A percentile compares a stretch with the other conserved stretches of the same genome.
phyloP scores from a whole-genome alignment of 37 sponge, comb jelly and placozoan genomes.

The Petrosia ficiformis region DNA sequence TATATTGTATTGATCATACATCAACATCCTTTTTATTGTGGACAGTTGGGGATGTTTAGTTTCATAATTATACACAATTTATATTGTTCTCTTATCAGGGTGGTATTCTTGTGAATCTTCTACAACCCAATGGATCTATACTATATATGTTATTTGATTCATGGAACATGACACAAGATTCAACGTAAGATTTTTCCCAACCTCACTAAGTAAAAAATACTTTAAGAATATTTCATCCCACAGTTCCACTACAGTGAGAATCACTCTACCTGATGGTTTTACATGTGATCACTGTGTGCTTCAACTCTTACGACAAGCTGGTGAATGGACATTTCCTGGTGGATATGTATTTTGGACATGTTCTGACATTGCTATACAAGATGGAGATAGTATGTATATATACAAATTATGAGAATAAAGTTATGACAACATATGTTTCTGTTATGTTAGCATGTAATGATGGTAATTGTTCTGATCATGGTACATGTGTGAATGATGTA shows the following conservation, averaged over 20 bases:
- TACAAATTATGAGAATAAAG: too few species aligned
- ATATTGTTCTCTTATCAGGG: too few species aligned
- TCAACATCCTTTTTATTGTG: too few species aligned
- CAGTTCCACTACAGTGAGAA: too few species aligned
- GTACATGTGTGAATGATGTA: not conserved
- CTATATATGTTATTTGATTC: conserved; percentile 15
- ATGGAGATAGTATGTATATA: not conserved
- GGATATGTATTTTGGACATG: not conserved
- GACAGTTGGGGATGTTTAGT: too few species aligned
- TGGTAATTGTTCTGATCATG: not conserved
- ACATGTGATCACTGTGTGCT: conserved; percentile 52
- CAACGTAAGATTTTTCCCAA: too few species aligned
- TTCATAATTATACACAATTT: too few species aligned
- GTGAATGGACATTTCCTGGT: conserved; percentile 54
- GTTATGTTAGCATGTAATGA: not conserved
- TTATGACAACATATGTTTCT: not conserved
- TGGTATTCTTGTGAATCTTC: conserved; percentile 44
- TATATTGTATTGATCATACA: too few species aligned
- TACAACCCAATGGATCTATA: conserved; percentile 41
- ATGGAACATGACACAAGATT: not conserved
- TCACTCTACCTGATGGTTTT: conserved; percentile 43
- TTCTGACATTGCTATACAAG: not conserved
- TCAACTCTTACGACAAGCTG: conserved; percentile 65
- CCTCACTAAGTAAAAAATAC: too few species aligned
- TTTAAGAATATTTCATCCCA: too few species aligned